Base-by-base conservation (phyloP, 92 coral and sea anemone species). In the Palythoa heliodiscus region DNA sequence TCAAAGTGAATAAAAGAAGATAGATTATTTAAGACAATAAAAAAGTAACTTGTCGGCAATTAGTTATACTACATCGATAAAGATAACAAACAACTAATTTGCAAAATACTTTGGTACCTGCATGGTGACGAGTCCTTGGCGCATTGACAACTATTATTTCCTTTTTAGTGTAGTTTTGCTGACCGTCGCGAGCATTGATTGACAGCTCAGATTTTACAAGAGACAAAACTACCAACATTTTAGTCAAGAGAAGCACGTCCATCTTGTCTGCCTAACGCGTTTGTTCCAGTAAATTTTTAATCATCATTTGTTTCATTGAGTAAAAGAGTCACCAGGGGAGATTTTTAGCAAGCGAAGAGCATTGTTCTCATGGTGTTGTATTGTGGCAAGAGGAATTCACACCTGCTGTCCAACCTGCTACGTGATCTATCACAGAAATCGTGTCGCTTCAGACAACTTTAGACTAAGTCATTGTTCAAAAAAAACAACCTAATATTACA, bases 241-340 rank as follows among this genome's bases (percentile, higher is more conserved):
- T 80, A 24, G 74, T 66, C 3, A 16, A 80, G n/a, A 23, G 9
- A 15, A 23, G 39, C 24, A 5, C 35, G 14, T 66, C 75, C 84
- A 80, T 80, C 58, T 64, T 61, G 43, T 61, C 13, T 58, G 0
- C 17, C 19, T 11, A 1, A 40, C 54, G 55, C 55, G 15, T 23
- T 73, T 67, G 39, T 40, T 20, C 22, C 72, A 80, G 73, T 80
- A 66, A 80, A 43, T 80, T 80, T 67, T 66, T 64, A 80, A 64
- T 48, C 20, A 48, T 29, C 13, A 43, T 16, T 8, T 38, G 10
- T 40, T n/a, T 23, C 1, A 13, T 16, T 19, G 60, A 63, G 8
- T 24, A 16, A 22, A 22, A 43, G 12, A 40, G 47, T 64, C 38
- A 23, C 17, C 52, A 47, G 40, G 40, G 43, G 14, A 53, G 57